Base-by-base conservation (phyloP, 2,797 vertebrate genomes). In the Chiroxiphia lanceolata region DNA sequence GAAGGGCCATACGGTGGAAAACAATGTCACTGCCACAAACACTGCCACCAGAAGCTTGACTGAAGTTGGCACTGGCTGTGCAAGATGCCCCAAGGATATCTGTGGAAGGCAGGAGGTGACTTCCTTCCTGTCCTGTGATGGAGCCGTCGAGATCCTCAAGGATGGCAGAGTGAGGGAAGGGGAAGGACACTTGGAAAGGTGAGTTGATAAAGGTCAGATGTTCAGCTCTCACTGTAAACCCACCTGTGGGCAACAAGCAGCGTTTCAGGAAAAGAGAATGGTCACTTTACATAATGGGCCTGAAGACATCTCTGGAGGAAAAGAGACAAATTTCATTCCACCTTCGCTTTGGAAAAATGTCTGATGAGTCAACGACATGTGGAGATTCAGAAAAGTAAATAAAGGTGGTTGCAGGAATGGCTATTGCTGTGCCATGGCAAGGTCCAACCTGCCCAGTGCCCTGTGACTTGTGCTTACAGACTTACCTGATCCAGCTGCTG, bases 101-200 rank as follows among this genome's bases (percentile, higher is more conserved):
- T 72, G 94, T 83, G 27, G 94, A 96, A 59, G 97, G 93, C 69
- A 98, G 92, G 61, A 98, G 8, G 5, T 74, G 78, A 79, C 95
- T 97, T 77, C 96, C 87, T 38, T 87, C 85, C 60, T 89, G 94
- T 11, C 96, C 97, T 0, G 97, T 97, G 80, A 98, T 20, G 34
- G 98, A 98, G 21, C 98, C 98, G 0, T 98, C 98, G 1, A 96
- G 64, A 87, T 98, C 98, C 91, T 98, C 95, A 27, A 98, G 45
- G 83, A 98, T 51, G 56, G 98, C 96, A 18, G 96, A 95, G 42
- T 98, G 97, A 95, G 97, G 96, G 92, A 97, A 98, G 14, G 98
- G 98, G 91, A 98, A 98, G 40, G 92, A 97, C 72, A 97, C 90
- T 89, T 96, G 82, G 60, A 96, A 97, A 65, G 97, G 87, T 48